phyloP scores from a whole-genome alignment of 2,797 vertebrate species.

The Hyperoplus immaculatus region DNA sequence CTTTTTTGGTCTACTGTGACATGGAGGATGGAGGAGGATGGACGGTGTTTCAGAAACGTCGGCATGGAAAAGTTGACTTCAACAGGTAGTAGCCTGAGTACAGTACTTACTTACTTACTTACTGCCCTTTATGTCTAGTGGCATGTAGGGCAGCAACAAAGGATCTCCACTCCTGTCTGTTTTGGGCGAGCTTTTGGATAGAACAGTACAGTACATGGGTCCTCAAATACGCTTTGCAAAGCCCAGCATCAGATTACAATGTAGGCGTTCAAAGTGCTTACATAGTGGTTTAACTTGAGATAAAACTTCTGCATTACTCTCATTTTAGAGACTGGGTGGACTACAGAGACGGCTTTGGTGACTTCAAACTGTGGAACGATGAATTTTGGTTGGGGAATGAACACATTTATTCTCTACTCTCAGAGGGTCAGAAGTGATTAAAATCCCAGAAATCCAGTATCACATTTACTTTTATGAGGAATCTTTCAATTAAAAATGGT shows the following conservation, averaged over 20 bases:
- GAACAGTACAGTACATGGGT: not conserved
- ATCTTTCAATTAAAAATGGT: not conserved
- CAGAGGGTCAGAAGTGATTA: slow-evolving; percentile 77
- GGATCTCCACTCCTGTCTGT: too few species aligned
- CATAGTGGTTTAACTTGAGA: not conserved
- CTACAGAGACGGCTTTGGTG: slow-evolving; percentile 92
- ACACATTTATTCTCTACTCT: slow-evolving; percentile 87
- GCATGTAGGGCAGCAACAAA: too few species aligned
- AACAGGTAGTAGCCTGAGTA: slow-evolving; percentile 81
- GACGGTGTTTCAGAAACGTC: slow-evolving; percentile 91
- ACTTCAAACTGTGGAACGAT: slow-evolving; percentile 89
- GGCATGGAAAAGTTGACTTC: slow-evolving; percentile 91
- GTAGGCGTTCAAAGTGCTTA: not conserved
- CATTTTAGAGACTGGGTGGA: slow-evolving; percentile 90
- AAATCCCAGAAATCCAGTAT: not conserved
- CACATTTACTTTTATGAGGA: not conserved
- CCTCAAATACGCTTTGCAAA: not conserved
- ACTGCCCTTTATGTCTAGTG: too few species aligned
- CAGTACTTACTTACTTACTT: not conserved
- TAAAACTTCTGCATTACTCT: slow-evolving; percentile 6
- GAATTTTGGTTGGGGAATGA: slow-evolving; percentile 96
- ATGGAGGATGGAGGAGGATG: slow-evolving; percentile 94
- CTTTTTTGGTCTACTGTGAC: slow-evolving; percentile 91
- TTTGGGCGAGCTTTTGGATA: too few species aligned
- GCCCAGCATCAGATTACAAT: not conserved